Evolutionary conservation across 2,797 vertebrate species (phyloP), one percentile per base, ranked within the genome.

Genomic region (Gymnopithys bicolor): DNA sequence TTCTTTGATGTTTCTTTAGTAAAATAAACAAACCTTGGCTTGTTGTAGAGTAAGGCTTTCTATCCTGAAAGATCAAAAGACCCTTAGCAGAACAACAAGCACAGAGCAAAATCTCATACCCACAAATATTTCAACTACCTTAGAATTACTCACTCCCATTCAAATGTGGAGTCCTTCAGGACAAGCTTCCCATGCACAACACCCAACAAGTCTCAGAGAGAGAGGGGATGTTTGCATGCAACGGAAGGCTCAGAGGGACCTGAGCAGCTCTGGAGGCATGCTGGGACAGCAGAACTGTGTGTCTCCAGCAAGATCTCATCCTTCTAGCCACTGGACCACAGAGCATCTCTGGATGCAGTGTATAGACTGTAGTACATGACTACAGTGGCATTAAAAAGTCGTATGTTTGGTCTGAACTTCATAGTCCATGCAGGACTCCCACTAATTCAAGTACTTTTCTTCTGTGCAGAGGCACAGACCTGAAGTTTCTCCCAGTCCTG

Each of bases 61-160:
- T 53, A 32, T 19, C 30, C 60, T 69, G 37, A 90, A 81, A 90
- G 66, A 52, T 78, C 19, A 58, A 48, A 90, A 81, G 17, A 73
- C 14, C 16, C 5, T 53, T 22, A 25, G 21, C 8, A 62, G 39
- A 52, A 41, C 15, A 35, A 32, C 24, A 28, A 89, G 21, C 19
- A 66, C 7, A 35, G n/a, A 33, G 18, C n/a, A 55, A 66, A 75
- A 35, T 2, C 1, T 5, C 41, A 32, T 16, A 19, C 5, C 19
- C 41, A 69, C 5, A 63, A 81, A 11, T 19, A 78, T 43, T 51
- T 68, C 43, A 58, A 28, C 35, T 43, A 24, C 30, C 13, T 25
- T 46, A 84, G 30, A 39, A 58, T 41, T 28, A 24, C 11, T 63
- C 18, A 3, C 13, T 71, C 8, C 15, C 0, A 0, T 1, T 14